These are phyloP conservation scores for Rhagonycha lutea DNA, from an alignment of 2,888 invertebrate genomes.

Conservation along the genomic window DNA sequence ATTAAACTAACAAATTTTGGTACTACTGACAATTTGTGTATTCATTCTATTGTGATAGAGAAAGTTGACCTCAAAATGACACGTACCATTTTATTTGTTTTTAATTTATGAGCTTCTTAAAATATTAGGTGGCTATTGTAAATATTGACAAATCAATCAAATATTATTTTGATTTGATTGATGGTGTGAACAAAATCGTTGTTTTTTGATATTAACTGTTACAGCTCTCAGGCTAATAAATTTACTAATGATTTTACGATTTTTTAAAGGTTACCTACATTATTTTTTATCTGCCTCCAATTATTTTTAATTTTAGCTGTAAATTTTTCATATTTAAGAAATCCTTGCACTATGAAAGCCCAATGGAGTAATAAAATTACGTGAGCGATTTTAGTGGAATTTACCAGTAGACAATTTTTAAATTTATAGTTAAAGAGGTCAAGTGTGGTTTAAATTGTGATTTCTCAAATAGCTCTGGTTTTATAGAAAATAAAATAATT, in stretches of 20 bases:
- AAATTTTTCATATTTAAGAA: background rate
- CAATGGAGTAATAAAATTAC: background rate
- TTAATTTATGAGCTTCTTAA: background rate
- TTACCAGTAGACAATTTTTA: background rate
- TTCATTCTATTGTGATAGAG: background rate
- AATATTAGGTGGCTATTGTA: background rate
- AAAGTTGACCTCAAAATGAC: conserved; percentile 2
- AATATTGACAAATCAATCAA: background rate
- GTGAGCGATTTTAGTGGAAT: background rate
- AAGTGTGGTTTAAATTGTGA: background rate
- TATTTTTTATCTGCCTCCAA: background rate
- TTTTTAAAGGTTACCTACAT: background rate
- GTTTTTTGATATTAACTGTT: background rate
- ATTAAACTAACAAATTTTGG: background rate
- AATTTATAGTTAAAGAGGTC: background rate
- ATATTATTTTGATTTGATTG: background rate
- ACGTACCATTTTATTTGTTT: conserved; percentile 1
- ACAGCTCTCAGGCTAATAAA: background rate
- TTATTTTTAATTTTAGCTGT: background rate
- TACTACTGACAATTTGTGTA: background rate
- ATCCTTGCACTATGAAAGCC: background rate
- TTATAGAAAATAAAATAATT: background rate
- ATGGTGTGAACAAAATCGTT: background rate
- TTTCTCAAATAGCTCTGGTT: background rate
- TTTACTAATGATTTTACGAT: background rate